Conservation (phyloP, 2,113 vertebrate species). For the Tauraco erythrolophus region DNA sequence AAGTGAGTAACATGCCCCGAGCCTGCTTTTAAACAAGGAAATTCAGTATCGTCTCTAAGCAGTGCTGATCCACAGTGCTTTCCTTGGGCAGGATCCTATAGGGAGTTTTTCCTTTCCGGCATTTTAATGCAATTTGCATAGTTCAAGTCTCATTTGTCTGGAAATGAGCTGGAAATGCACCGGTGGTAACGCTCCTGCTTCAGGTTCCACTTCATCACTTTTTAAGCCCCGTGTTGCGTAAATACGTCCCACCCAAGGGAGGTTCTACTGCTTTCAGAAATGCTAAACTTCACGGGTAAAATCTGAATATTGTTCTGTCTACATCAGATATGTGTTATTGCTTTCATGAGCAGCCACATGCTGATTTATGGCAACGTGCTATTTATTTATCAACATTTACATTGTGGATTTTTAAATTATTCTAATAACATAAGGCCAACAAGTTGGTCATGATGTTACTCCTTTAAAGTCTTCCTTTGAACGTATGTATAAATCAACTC, state of each 20-base stretch:
- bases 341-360: conserved; percentile 64
- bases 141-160: conserved; percentile 37
- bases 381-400: conserved; percentile 66
- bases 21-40: neutral
- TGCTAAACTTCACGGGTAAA: neutral
- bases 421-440: conserved; percentile 58
- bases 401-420: conserved; percentile 62
- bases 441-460: conserved; percentile 61
- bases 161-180: conserved; percentile 29
- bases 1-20: neutral
- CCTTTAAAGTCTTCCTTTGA: conserved; percentile 65
- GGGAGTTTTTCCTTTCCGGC: conserved; percentile 8
- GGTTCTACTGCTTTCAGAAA: conserved; percentile 16
- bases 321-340: conserved; percentile 41
- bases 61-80: neutral
- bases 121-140: conserved; percentile 26
- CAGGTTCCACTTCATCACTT: neutral
- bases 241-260: conserved; percentile 34
- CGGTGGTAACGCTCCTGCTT: neutral
- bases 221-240: neutral
- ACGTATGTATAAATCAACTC: conserved; percentile 44
- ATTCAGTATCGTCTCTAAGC: neutral
- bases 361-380: conserved; percentile 58
- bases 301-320: conserved; percentile 56
- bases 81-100: neutral